A percentile compares a stretch with the other conserved stretches of the same genome.
phyloP scores from a whole-genome alignment of 1,140 invertebrate genomes.

The Batillaria attramentaria region DNA sequence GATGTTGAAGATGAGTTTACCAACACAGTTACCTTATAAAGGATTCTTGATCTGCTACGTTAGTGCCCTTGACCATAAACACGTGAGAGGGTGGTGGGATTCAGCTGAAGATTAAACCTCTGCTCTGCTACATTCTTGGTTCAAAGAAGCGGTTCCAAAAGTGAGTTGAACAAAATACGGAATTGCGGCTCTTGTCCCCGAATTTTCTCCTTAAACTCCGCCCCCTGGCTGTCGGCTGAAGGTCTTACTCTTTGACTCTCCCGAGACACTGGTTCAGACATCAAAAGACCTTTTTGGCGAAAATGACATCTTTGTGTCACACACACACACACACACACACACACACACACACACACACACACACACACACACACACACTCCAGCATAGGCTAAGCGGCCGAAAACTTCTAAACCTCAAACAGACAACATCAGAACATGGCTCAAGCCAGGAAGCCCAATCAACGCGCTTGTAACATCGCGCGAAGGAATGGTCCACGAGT shows the following conservation, averaged over 20 bases:
- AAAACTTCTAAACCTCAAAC: neutral
- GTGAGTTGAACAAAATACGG: too few species aligned
- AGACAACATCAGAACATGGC: neutral
- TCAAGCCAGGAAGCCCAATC: neutral
- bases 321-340: neutral
- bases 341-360: slow-evolving; percentile 11
- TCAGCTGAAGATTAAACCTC: too few species aligned
- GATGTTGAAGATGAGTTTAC: too few species aligned
- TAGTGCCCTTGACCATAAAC: too few species aligned
- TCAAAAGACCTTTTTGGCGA: neutral
- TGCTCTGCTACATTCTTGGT: too few species aligned
- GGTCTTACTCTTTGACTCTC: neutral
- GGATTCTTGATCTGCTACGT: too few species aligned
- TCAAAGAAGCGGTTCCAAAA: too few species aligned
- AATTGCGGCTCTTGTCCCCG: neutral
- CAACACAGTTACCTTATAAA: too few species aligned
- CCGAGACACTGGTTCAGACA: neutral
- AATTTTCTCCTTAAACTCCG: neutral
- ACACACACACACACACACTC: neutral
- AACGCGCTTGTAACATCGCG: neutral
- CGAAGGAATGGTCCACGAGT: neutral
- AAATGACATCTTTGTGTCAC: neutral
- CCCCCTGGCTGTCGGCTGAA: neutral
- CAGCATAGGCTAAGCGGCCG: neutral
- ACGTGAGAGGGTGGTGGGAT: too few species aligned